Evolutionary conservation across 2,113 vertebrate genomes (phyloP).

Genomic region (Desmodus rotundus): DNA sequence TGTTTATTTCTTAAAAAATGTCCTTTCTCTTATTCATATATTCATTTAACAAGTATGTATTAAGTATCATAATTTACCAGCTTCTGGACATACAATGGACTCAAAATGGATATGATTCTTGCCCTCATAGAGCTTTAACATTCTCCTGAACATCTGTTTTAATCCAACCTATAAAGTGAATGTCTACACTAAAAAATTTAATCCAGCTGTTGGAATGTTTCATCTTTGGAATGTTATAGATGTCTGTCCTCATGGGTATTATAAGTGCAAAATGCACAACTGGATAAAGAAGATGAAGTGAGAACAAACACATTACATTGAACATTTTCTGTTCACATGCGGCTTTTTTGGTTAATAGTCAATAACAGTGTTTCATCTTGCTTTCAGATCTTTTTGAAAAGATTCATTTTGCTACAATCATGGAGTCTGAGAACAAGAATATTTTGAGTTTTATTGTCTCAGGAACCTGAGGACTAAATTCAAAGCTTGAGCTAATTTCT

Average conservation of each 20-base stretch:
- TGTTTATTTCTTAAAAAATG: constrained; percentile 23
- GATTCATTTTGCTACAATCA: constrained; percentile 1
- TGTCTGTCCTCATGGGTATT: neutral
- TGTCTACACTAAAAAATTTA: neutral
- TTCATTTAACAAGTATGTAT: neutral
- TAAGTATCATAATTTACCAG: neutral
- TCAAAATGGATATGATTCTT: neutral
- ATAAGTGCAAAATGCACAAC: neutral
- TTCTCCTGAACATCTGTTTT: neutral
- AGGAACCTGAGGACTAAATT: neutral
- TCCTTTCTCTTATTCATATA: neutral
- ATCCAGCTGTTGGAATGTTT: neutral
- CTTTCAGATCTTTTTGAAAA: neutral
- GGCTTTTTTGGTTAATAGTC: neutral
- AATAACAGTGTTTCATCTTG: neutral
- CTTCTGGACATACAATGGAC: neutral
- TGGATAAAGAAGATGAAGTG: neutral
- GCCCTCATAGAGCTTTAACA: neutral
- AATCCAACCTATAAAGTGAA: neutral
- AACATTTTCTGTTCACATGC: neutral
- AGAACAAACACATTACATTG: neutral
- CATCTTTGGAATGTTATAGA: neutral
- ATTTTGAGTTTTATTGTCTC: neutral
- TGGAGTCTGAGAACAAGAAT: neutral
- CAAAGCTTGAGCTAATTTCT: neutral